Evolutionary conservation across 2,797 vertebrate species (phyloP).

Genomic region (Geotrypetes seraphini): DNA sequence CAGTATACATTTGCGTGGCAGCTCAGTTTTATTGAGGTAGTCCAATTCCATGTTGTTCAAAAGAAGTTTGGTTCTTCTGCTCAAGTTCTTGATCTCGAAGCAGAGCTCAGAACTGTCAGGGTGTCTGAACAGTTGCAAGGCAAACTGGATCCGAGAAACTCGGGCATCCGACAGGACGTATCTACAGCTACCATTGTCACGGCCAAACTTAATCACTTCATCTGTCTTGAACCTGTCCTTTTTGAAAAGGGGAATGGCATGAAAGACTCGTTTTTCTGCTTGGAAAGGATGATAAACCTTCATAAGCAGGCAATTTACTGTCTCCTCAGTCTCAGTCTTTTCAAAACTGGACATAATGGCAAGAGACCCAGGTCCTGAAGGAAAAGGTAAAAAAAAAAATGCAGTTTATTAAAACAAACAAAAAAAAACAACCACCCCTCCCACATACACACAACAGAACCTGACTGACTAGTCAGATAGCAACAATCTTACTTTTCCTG

Average conservation of each 20-base stretch:
- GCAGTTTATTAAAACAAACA: too few relatives aligned
- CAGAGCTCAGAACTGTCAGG: slow-evolving; percentile 39
- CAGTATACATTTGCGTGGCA: slow-evolving; percentile 64
- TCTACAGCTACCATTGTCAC: slow-evolving; percentile 56
- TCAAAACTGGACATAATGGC: slow-evolving; percentile 37
- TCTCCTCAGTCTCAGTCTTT: slow-evolving; percentile 72
- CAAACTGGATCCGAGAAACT: slow-evolving; percentile 77
- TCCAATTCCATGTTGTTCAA: slow-evolving; percentile 55
- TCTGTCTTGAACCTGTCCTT: slow-evolving; percentile 45
- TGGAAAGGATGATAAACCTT: slow-evolving; percentile 73
- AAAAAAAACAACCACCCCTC: too few relatives aligned
- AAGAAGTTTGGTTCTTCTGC: slow-evolving; percentile 57
- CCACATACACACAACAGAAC: too few relatives aligned
- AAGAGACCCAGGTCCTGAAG: neutral
- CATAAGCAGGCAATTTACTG: slow-evolving; percentile 62
- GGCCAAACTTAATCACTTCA: slow-evolving; percentile 64
- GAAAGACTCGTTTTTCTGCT: slow-evolving; percentile 41
- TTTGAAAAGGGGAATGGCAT: slow-evolving; percentile 40
- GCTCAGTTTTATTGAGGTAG: slow-evolving; percentile 68
- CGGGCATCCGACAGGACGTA: slow-evolving; percentile 59
- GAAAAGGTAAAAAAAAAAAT: too few relatives aligned
- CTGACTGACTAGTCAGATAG: too few relatives aligned
- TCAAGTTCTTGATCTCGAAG: slow-evolving; percentile 84
- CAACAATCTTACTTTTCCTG: too few relatives aligned
- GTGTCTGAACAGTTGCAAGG: slow-evolving; percentile 61